Evolutionary conservation across 2,797 vertebrate species (phyloP).

Genomic region (Amphiprion clarkii): DNA sequence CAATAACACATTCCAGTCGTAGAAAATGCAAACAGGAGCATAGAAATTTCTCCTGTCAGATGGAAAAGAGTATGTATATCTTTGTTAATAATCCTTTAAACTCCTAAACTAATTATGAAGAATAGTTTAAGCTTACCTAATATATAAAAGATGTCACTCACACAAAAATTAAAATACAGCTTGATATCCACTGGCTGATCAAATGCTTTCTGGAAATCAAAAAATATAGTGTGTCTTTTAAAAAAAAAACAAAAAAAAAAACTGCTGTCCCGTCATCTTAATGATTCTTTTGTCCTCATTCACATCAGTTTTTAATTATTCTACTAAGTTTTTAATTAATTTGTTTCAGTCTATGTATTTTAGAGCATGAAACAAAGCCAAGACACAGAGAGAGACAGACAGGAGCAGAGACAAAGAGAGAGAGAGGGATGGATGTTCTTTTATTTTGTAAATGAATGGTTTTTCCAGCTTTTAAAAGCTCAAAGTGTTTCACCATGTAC

Average conservation of each 20-base stretch:
- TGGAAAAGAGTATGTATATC: neutral
- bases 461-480: slow-evolving; percentile 47
- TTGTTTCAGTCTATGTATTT: slow-evolving; percentile 46
- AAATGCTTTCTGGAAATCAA: slow-evolving; percentile 44
- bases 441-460: slow-evolving; percentile 41
- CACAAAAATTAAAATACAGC: slow-evolving; percentile 17
- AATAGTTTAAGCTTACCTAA: slow-evolving; percentile 11
- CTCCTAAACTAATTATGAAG: slow-evolving; percentile 14
- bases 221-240: slow-evolving; percentile 23
- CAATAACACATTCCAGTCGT: slow-evolving; percentile 31
- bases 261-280: slow-evolving; percentile 44
- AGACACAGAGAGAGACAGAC: neutral
- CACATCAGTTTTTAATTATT: slow-evolving; percentile 68
- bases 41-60: slow-evolving; percentile 14
- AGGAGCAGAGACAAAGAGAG: neutral
- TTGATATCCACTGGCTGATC: slow-evolving; percentile 38
- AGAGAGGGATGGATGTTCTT: slow-evolving; percentile 22
- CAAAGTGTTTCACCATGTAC: slow-evolving; percentile 43
- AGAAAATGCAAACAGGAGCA: slow-evolving; percentile 34
- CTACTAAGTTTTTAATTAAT: slow-evolving; percentile 73
- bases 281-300: slow-evolving; percentile 65
- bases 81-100: slow-evolving; percentile 23
- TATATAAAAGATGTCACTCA: slow-evolving; percentile 52
- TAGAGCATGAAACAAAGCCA: slow-evolving; percentile 50
- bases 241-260: no score